Base-by-base conservation (phyloP, 2,888 invertebrate species). In the Lycocerus yunnanus region DNA sequence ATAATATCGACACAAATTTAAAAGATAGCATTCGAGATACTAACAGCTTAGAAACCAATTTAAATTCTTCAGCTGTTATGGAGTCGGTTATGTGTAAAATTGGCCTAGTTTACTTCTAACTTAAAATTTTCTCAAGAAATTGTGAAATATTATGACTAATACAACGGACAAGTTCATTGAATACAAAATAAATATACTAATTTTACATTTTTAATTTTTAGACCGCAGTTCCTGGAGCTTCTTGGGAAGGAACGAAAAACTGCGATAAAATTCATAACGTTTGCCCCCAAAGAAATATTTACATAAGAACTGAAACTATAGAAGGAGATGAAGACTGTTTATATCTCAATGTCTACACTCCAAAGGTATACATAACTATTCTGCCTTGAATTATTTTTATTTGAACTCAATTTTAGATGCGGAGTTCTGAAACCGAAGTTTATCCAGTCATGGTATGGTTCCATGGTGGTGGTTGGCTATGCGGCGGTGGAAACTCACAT, bases 311-410 rank as follows among this genome's bases (percentile, higher is more conserved):
- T 58, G 71, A 71, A 10, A 15, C 27, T 14, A 68, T 94, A 59
- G 90, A 91, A 65, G 95, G 95, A 0, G 89, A 88, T 77, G 96
- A 97, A 86, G 95, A 97, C 85, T 97, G 96, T 82, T 89, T 97
- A 2, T 95, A 94, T 79, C 87, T 97, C 4, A 96, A 96, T 81
- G 90, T 92, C 13, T 92, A 91, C 82, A 88, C 89, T 5, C 91
- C 92, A 11, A 86, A 88, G 82, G 88, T 87, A 69, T n/a, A 60
- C 8, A 10, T 15, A 20, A 10, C 10, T 65, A 16, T 15, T 66
- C n/a, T 15, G 14, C 21, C 8, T 20, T 13, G 13, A 13, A 8
- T 9, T n/a, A n/a, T 68, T 6, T 43, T 68, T 14, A 67, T 27
- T 14, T 24, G 18, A 1, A n/a, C 11, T 15, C 14, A 24, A 10